phyloP scores from a whole-genome alignment of 2,888 invertebrate species.

The Pandemis cinnamomeana region DNA sequence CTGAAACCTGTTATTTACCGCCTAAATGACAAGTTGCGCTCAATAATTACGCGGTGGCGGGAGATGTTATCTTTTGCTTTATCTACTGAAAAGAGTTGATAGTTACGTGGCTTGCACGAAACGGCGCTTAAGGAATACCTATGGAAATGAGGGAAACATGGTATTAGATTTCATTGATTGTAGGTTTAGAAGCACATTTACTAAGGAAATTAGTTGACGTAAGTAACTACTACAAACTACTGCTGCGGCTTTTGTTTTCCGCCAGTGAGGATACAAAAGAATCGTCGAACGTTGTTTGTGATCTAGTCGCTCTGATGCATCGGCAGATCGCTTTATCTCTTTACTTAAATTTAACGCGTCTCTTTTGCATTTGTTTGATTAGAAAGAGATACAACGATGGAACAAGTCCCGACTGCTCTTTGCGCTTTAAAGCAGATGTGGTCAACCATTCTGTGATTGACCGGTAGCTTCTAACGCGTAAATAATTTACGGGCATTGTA shows the following conservation, averaged over 20 bases:
- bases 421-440: background rate
- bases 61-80: constrained; percentile 60
- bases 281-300: background rate
- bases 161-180: background rate
- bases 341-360: background rate
- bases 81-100: constrained; percentile 53
- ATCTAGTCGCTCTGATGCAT: background rate
- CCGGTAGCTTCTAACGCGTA: background rate
- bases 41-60: constrained; percentile 64
- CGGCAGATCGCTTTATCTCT: too few relatives aligned
- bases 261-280: background rate
- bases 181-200: background rate
- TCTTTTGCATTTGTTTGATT: background rate
- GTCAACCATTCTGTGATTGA: background rate
- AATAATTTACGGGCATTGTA: too few relatives aligned
- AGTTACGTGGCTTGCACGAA: constrained; percentile 3
- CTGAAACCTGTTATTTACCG: constrained; percentile 69
- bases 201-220: background rate
- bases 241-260: background rate
- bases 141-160: background rate
- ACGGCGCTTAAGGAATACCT: constrained; percentile 2
- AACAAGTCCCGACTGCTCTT: background rate
- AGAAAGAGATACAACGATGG: background rate
- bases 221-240: background rate
- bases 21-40: constrained; percentile 72